Base-by-base conservation (phyloP, 2,797 vertebrate species). In the Oreonectes daqikongensis region DNA sequence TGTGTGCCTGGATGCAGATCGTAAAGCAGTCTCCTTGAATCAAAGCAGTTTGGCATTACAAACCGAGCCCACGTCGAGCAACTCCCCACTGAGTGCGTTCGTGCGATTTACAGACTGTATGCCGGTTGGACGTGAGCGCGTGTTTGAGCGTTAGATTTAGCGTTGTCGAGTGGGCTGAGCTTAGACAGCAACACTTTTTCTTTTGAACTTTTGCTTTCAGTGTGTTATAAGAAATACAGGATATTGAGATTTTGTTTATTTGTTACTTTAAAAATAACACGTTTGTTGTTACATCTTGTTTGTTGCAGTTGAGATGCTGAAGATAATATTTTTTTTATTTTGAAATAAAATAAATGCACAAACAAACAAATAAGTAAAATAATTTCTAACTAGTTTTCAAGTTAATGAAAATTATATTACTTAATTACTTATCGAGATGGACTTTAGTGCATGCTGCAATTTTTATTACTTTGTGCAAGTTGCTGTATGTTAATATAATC, bases 31-130 rank as follows among this genome's bases (percentile, higher is more conserved):
- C 30, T 66, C 24, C 18, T 48, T 26, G 4, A 69, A 52, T 48
- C 55, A 67, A 35, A 72, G 79, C 64, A 53, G 46, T 67, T 46
- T 50, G 64, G 57, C 75, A 70, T 77, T 55, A 52, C 32, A 53
- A 63, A 60, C 32, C 4, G 55, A 63, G 57, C 75, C 55, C 67
- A 70, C 59, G 32, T 63, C 60, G 22, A 60, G 72, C 63, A 59
- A 18, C 50, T 46, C 53, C 63, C 64, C 28, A 75, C 73, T 67
- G 73, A 60, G 40, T 14, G 57, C 10, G 18, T 69, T 42, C 2
- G 44, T 26, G 65, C 1, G 30, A 59, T 69, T 50, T 69, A 44
- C 32, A 70, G 30, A 61, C 30, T 63, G 20, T 30, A 61, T 32
- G 55, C 35, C 9, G 38, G 55, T 63, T 77, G 66, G 75, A 57